Percentiles rank a stretch among this genome's conserved stretches.
These are phyloP conservation scores for Rynchops niger DNA, from an alignment of 2,113 vertebrate species.

Conservation along the genomic window DNA sequence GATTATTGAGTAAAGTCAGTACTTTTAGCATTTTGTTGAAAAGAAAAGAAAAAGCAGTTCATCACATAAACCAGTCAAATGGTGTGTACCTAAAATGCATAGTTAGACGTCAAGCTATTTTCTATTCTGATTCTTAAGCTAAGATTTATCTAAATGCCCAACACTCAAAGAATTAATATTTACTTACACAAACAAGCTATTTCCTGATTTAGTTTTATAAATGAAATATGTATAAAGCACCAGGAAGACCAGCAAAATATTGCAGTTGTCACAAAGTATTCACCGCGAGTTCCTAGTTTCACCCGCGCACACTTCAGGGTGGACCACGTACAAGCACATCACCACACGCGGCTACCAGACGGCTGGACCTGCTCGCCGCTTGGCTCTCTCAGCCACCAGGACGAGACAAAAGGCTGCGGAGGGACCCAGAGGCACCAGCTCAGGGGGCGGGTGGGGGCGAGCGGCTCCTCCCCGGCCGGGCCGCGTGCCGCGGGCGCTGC, in stretches of 20 bases:
- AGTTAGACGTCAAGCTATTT: background rate
- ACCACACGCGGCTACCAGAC: background rate
- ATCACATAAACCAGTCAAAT: background rate
- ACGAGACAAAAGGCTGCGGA: background rate
- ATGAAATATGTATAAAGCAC: background rate
- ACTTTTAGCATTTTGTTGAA: background rate
- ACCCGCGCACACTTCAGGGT: background rate
- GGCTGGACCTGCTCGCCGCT: background rate
- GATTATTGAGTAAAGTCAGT: background rate
- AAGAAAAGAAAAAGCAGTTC: background rate
- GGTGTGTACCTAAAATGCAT: background rate
- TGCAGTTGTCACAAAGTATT: background rate
- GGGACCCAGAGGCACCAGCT: background rate
- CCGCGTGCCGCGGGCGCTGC: accelerated
- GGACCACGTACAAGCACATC: background rate
- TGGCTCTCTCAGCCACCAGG: background rate
- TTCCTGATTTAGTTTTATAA: background rate
- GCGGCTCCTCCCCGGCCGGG: accelerated
- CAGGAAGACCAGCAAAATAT: background rate
- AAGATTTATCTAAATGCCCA: background rate
- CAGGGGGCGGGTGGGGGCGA: background rate
- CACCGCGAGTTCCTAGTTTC: background rate
- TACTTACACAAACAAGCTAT: background rate
- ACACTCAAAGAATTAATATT: background rate
- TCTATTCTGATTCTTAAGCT: background rate